Percentiles rank a stretch among this genome's conserved stretches.
Evolutionary conservation across 2,888 invertebrate species (phyloP).

Genomic region (Carpatolechia fugitivella): DNA sequence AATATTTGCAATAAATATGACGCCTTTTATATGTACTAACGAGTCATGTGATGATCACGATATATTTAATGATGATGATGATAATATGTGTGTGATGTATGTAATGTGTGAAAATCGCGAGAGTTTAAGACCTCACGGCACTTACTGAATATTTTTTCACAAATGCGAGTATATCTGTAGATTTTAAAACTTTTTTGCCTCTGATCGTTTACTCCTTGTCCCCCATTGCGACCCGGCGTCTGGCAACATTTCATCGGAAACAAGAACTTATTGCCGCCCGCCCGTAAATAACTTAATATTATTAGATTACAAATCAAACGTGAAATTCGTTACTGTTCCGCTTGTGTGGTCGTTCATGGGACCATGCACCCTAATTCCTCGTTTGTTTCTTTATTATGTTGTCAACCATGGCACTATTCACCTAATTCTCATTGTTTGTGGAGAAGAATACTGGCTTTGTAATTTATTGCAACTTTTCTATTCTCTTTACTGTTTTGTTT

Average conservation of each 20-base stretch:
- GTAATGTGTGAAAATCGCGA: too few species aligned
- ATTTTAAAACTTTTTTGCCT: background rate
- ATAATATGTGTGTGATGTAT: too few species aligned
- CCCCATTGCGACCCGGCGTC: conserved; percentile 33
- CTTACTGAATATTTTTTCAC: too few species aligned
- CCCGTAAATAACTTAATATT: conserved; percentile 69
- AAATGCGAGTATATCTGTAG: too few species aligned
- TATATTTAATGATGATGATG: too few species aligned
- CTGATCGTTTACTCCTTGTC: conserved; percentile 26
- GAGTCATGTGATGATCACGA: too few species aligned
- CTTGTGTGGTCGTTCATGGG: background rate
- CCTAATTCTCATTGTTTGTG: background rate
- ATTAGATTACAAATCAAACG: conserved; percentile 69
- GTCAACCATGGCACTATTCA: too few species aligned
- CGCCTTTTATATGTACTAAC: too few species aligned
- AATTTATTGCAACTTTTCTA: background rate
- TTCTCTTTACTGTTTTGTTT: background rate
- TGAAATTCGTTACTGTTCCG: conserved; percentile 38
- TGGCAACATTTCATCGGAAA: conserved; percentile 68
- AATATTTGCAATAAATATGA: too few species aligned
- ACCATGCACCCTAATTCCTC: background rate
- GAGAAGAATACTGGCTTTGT: background rate
- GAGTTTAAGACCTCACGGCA: too few species aligned
- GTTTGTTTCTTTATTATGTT: too few species aligned
- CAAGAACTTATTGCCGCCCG: conserved; percentile 65